Conservation (phyloP, 1,140 invertebrate genomes). For the Rhopalosiphum padi region DNA sequence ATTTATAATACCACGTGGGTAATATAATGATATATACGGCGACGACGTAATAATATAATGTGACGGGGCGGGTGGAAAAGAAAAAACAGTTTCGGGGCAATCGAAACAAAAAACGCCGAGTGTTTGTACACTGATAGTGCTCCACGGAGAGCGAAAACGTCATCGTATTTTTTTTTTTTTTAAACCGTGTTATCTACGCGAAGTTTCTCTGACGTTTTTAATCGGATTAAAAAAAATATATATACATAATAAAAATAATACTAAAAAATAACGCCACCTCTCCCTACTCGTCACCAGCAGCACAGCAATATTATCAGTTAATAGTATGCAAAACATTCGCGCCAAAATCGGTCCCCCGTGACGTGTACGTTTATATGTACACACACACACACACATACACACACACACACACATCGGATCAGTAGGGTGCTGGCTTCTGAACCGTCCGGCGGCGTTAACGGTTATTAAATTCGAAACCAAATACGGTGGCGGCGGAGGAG, state of each 20-base stretch:
- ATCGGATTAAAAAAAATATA: conserved; percentile 28
- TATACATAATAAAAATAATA: conserved; percentile 30
- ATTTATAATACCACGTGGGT: background rate
- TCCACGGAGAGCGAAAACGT: background rate
- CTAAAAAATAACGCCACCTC: background rate
- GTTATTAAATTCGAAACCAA: conserved; percentile 53
- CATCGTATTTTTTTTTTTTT: background rate
- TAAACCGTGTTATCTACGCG: conserved; percentile 2
- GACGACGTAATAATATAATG: background rate
- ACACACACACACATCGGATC: background rate
- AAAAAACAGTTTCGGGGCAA: background rate
- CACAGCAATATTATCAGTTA: conserved; percentile 16
- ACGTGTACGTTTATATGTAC: background rate
- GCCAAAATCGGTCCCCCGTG: conserved; percentile 27
- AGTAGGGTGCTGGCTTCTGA: conserved; percentile 20
- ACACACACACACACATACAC: background rate
- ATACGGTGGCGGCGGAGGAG: background rate
- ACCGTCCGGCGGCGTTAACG: conserved; percentile 45
- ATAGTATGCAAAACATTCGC: conserved; percentile 46
- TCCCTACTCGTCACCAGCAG: background rate
- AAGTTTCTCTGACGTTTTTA: conserved; percentile 27
- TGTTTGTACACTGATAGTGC: conserved; percentile 28
- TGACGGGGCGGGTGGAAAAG: no score
- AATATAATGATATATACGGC: background rate
- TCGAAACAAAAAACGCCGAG: conserved; percentile 2